These are phyloP conservation scores for Ganaspis brasiliensis DNA, from an alignment of 2,888 invertebrate species.

Conservation along the genomic window DNA sequence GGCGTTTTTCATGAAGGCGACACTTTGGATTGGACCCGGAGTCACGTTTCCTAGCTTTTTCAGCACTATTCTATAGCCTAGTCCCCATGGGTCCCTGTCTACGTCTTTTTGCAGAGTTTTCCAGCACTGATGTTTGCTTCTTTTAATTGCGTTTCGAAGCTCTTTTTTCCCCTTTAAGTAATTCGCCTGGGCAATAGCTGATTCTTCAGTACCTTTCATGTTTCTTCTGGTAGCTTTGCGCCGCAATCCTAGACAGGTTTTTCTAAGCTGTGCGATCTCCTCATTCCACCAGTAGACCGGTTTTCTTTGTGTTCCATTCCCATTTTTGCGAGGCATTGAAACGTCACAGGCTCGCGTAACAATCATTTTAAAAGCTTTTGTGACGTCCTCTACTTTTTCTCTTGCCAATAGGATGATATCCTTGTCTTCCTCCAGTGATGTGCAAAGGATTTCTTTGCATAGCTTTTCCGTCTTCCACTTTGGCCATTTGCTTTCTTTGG, in stretches of 20 bases:
- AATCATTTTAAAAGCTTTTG: background rate
- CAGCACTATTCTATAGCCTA: slow-evolving; percentile 51
- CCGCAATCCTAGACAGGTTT: slow-evolving; percentile 46
- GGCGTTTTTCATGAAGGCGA: slow-evolving; percentile 19
- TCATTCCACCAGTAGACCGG: slow-evolving; percentile 63
- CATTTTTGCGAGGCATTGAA: slow-evolving; percentile 27
- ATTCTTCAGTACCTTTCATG: slow-evolving; percentile 5
- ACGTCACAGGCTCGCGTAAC: slow-evolving; percentile 41
- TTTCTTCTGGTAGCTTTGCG: slow-evolving; percentile 49
- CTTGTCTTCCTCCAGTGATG: background rate
- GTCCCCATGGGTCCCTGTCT: slow-evolving; percentile 49
- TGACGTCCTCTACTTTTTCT: background rate
- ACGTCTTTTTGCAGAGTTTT: slow-evolving; percentile 44
- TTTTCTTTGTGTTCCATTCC: slow-evolving; percentile 3
- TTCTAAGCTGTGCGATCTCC: slow-evolving; percentile 61
- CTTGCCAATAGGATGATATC: background rate
- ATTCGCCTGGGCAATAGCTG: background rate
- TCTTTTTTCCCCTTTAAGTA: background rate
- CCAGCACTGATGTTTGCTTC: slow-evolving; percentile 24
- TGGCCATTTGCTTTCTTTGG: background rate
- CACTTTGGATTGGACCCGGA: slow-evolving; percentile 22
- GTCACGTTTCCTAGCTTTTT: slow-evolving; percentile 46
- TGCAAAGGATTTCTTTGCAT: background rate
- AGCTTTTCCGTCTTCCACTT: background rate
- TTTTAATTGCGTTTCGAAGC: background rate